Evolutionary conservation across 2,797 vertebrate genomes (phyloP), one percentile per base, ranked within the genome.

Genomic region (Peromyscus eremicus): DNA sequence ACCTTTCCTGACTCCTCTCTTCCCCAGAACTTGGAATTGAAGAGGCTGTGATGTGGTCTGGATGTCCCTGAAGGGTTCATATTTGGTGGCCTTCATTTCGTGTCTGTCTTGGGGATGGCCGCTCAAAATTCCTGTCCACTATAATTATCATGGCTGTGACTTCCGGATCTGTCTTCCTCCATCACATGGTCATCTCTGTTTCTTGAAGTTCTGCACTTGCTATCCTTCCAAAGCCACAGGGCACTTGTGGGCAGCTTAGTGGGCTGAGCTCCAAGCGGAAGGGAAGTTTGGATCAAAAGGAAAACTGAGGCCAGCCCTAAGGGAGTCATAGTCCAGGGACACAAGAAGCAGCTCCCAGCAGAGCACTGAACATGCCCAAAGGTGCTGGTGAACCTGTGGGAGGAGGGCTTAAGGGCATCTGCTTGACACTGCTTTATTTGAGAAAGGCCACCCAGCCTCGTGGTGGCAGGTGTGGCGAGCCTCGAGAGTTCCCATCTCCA

Each of bases 161-260:
- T 79, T 92, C 14, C 11, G 0, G 3, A 29, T 1, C 34, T 3
- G 0, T 27, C 57, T 32, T 16, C 1, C 23, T 66, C 32, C 10
- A 19, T 52, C 57, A 75, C 5, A n/a, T 0, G 0, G 8, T 12
- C 16, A 6, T 6, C 23, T 49, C 17, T 0, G 2, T 60, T 43
- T 62, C 60, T 46, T 34, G 46, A 43, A 40, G 21, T 34, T 43
- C 29, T 10, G 12, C 13, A 40, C 2, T 64, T 17, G 9, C 11
- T 2, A 11, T 52, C 17, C 37, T n/a, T 73, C 37, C 66, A 32
- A 23, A 66, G 55, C 8, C 49, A 43, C 0, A 1, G 29, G 82
- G 17, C 43, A 7, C 4, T 6, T 9, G 11, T 5, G 11, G n/a
- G 46, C n/a, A 27, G 27, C 17, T 3, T 10, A 57, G 17, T 1